These are phyloP conservation scores for Aselliscus stoliczkanus DNA, from an alignment of 2,797 vertebrate genomes.

Conservation along the genomic window DNA sequence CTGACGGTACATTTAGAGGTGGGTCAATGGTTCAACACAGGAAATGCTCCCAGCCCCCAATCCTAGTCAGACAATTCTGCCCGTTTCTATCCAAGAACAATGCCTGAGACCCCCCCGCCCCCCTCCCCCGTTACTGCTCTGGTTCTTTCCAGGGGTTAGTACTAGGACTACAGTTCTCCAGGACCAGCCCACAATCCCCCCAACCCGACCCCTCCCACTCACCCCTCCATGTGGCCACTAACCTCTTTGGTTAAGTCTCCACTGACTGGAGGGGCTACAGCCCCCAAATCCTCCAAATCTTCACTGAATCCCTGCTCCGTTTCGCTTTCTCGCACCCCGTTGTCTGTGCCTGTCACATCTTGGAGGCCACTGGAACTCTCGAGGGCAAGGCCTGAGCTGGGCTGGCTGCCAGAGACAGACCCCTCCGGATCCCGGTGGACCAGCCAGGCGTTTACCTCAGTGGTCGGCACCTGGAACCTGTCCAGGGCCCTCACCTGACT, in stretches of 20 bases:
- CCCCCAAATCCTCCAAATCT: conserved; percentile 92
- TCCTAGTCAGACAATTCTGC: neutral
- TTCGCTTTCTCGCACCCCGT: conserved; percentile 89
- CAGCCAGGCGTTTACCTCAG: conserved; percentile 95
- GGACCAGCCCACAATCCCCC: neutral
- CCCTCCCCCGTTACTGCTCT: neutral
- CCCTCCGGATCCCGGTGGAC: conserved; percentile 96
- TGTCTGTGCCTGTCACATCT: conserved; percentile 88
- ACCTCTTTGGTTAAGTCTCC: conserved; percentile 98
- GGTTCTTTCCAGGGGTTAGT: neutral
- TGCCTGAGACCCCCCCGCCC: neutral
- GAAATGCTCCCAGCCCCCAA: conserved; percentile 48
- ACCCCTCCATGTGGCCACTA: conserved; percentile 59
- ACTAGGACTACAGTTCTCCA: neutral
- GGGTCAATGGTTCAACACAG: conserved; percentile 66
- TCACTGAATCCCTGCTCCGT: conserved; percentile 90
- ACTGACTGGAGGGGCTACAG: conserved; percentile 91
- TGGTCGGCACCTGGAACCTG: conserved; percentile 93
- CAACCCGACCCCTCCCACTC: neutral
- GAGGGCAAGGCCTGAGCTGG: conserved; percentile 89
- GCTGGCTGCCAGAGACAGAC: conserved; percentile 88
- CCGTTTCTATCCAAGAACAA: neutral
- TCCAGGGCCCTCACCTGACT: conserved; percentile 96
- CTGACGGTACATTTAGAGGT: conserved; percentile 48
- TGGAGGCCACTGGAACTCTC: conserved; percentile 92